Evolutionary conservation across 2,797 vertebrate genomes (phyloP).

Genomic region (Melanotaenia nigrans): DNA sequence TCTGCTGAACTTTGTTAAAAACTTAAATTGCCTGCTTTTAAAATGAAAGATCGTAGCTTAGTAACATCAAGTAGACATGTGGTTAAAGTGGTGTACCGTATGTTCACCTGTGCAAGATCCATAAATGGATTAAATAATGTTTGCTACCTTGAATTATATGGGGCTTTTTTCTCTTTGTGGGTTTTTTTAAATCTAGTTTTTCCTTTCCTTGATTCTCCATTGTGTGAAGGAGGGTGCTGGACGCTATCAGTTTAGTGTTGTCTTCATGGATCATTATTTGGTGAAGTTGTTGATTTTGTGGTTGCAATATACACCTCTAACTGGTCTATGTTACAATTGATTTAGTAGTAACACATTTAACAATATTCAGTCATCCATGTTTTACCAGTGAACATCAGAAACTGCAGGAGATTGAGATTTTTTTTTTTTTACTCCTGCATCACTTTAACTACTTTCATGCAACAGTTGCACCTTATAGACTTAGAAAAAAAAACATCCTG

Average conservation of each 20-base stretch:
- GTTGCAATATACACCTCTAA: background rate
- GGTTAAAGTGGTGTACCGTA: background rate
- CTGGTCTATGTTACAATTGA: background rate
- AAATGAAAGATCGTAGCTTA: constrained; percentile 21
- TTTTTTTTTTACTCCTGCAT: no score
- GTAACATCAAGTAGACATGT: constrained; percentile 1
- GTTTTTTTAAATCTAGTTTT: background rate
- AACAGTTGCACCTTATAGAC: no score
- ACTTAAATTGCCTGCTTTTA: constrained; percentile 18
- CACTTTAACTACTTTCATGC: no score
- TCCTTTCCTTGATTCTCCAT: background rate
- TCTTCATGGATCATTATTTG: background rate
- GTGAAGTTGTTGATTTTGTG: background rate
- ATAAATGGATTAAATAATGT: background rate
- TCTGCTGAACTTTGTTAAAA: constrained; percentile 29
- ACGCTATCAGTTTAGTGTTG: background rate
- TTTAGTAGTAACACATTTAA: background rate
- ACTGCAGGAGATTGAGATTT: background rate
- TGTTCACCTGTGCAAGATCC: background rate
- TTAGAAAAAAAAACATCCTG: no score
- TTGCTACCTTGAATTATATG: background rate
- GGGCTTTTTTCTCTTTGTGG: background rate
- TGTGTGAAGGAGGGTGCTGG: background rate
- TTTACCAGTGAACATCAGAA: background rate
- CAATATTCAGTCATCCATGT: background rate